Percentiles rank a stretch among this genome's conserved stretches.
phyloP scores from a whole-genome alignment of 53 echinoderm and acorn worm genomes.

The Holothuria scabra region DNA sequence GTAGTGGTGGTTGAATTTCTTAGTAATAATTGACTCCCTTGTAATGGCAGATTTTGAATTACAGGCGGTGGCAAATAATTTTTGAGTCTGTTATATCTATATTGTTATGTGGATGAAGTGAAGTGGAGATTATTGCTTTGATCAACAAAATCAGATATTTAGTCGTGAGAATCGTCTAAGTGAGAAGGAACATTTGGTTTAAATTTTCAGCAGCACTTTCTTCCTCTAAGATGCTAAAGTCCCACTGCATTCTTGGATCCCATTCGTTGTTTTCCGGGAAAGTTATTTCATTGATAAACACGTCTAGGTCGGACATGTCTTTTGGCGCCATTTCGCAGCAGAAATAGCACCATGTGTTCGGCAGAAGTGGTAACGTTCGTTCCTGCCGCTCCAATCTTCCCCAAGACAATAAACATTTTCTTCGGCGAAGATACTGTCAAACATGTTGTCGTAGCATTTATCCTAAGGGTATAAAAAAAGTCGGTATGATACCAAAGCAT shows the following conservation, averaged over 20 bases:
- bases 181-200: no score
- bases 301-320: slow-evolving; percentile 49
- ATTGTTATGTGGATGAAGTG: no score
- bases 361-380: slow-evolving; percentile 39
- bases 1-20: no score
- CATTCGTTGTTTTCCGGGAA: slow-evolving; percentile 72
- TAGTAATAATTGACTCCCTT: no score
- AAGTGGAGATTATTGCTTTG: no score
- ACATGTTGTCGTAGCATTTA: slow-evolving; percentile 74
- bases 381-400: slow-evolving; percentile 39
- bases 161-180: no score
- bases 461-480: slow-evolving; percentile 45
- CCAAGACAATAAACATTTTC: slow-evolving; percentile 46
- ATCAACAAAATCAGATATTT: no score
- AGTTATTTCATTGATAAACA: slow-evolving; percentile 16
- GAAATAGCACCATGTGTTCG: slow-evolving; percentile 60
- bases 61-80: no score
- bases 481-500: no score
- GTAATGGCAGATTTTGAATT: no score
- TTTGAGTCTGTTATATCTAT: no score
- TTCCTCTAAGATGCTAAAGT: slow-evolving; percentile 19
- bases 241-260: slow-evolving; percentile 76
- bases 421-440: slow-evolving; percentile 52
- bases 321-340: slow-evolving; percentile 55
- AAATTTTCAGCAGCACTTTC: background rate